Conservation (phyloP, 2,113 vertebrate species). For the Sturnus vulgaris region DNA sequence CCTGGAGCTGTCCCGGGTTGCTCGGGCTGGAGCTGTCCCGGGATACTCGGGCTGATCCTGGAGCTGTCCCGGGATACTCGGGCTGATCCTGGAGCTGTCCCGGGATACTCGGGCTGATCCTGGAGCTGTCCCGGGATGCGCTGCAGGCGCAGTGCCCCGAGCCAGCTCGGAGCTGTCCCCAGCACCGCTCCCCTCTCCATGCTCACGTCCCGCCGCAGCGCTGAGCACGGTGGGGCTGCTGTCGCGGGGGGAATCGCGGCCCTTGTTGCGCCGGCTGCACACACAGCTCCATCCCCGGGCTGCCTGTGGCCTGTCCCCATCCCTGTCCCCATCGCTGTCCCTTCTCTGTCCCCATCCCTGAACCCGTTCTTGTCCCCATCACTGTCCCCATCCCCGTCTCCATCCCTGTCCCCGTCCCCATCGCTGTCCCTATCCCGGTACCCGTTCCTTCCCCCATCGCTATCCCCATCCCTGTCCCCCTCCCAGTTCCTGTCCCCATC, state of each 20-base stretch:
- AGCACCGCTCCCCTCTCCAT: neutral
- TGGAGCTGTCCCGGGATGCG: neutral
- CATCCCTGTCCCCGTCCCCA: too few species aligned
- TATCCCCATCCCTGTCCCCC: too few species aligned
- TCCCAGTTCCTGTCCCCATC: too few species aligned
- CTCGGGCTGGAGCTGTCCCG: too few species aligned
- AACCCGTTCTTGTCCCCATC: too few species aligned
- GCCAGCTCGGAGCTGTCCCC: neutral
- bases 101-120: neutral
- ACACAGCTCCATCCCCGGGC: neutral
- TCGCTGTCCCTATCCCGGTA: neutral
- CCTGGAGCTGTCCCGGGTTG: neutral
- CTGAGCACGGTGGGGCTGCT: neutral
- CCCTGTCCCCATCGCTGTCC: neutral
- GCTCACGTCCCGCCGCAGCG: neutral
- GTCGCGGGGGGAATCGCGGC: rapidly evolving
- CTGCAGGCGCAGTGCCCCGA: neutral
- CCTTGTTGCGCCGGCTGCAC: too few species aligned
- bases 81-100: neutral
- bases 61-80: neutral
- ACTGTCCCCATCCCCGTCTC: neutral
- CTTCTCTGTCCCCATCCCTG: too few species aligned
- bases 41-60: neutral
- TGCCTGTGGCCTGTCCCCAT: too few species aligned
- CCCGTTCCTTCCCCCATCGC: neutral